A percentile compares a stretch with the other conserved stretches of the same genome.
These are phyloP conservation scores for Spongia lamella DNA, from an alignment of 37 sponge, comb jelly and placozoan genomes.

Conservation along the genomic window DNA sequence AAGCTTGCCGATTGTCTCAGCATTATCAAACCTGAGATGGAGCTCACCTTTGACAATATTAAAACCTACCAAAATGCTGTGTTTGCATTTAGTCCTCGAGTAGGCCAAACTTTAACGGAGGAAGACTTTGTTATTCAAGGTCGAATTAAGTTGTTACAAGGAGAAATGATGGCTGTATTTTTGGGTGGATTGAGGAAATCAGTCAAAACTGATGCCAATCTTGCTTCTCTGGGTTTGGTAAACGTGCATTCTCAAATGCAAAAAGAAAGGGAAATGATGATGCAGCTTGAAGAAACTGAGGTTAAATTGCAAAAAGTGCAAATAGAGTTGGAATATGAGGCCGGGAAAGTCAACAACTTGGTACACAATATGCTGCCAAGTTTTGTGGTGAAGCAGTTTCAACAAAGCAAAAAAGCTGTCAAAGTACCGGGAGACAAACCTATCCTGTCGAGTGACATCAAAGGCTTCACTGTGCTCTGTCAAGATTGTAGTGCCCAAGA, in stretches of 20 bases:
- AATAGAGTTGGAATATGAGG: slow-evolving; percentile 50
- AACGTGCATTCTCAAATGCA: slow-evolving; percentile 9
- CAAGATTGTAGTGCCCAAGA: slow-evolving; percentile 46
- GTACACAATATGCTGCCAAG: slow-evolving; percentile 82
- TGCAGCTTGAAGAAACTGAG: slow-evolving; percentile 58
- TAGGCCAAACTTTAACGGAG: too few relatives aligned
- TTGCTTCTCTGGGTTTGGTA: too few relatives aligned
- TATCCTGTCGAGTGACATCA: slow-evolving; percentile 89
- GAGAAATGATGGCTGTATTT: too few relatives aligned
- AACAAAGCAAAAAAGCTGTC: slow-evolving; percentile 1
- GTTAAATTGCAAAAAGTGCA: slow-evolving; percentile 52
- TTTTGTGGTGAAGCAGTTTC: slow-evolving; percentile 50
- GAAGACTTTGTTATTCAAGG: too few relatives aligned
- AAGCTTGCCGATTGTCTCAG: slow-evolving; percentile 47
- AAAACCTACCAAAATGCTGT: too few relatives aligned
- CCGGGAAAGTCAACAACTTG: slow-evolving; percentile 51
- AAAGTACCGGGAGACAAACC: slow-evolving; percentile 12
- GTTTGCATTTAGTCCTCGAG: too few relatives aligned
- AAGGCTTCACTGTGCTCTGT: slow-evolving; percentile 83
- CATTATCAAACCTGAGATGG: slow-evolving; percentile 40
- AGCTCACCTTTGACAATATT: slow-evolving; percentile 22
- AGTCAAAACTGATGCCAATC: too few relatives aligned
- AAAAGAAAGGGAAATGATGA: slow-evolving; percentile 45
- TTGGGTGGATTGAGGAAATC: too few relatives aligned
- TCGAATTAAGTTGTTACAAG: too few relatives aligned